These are phyloP conservation scores for Emberiza fucata DNA, from an alignment of 2,113 vertebrate species.

Conservation along the genomic window DNA sequence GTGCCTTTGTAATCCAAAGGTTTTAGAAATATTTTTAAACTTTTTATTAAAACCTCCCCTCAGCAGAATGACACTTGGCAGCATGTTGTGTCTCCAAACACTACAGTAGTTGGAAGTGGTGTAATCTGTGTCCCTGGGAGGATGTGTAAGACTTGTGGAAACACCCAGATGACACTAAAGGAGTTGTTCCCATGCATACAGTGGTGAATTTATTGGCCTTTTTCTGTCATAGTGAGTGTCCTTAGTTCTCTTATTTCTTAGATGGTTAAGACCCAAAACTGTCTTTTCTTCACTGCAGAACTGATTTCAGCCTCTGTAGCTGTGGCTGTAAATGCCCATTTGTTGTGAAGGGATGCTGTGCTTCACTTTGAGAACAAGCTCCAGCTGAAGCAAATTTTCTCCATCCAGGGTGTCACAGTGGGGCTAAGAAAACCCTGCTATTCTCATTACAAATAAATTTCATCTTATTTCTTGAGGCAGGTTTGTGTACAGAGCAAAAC, in stretches of 20 bases:
- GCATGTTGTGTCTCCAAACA: background rate
- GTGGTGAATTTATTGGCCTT: background rate
- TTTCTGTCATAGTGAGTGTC: background rate
- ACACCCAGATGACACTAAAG: background rate
- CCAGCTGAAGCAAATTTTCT: background rate
- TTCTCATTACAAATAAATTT: background rate
- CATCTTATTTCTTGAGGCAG: background rate
- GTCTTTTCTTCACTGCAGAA: background rate
- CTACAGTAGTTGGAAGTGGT: fast-evolving
- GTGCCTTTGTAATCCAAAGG: background rate
- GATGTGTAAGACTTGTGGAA: background rate
- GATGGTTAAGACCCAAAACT: background rate
- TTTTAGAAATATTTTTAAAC: background rate
- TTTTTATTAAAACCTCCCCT: background rate
- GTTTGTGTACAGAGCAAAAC: background rate
- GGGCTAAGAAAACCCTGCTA: background rate
- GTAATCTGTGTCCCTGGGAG: background rate
- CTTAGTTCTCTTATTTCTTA: background rate
- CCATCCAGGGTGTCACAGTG: fast-evolving
- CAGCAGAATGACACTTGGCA: background rate
- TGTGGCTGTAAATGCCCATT: background rate
- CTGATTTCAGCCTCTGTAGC: background rate
- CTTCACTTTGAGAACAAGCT: background rate
- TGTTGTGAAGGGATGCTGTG: background rate
- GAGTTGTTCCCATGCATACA: background rate